phyloP scores from a whole-genome alignment of 1,140 invertebrate species.

The Trinorchestia longiramus region DNA sequence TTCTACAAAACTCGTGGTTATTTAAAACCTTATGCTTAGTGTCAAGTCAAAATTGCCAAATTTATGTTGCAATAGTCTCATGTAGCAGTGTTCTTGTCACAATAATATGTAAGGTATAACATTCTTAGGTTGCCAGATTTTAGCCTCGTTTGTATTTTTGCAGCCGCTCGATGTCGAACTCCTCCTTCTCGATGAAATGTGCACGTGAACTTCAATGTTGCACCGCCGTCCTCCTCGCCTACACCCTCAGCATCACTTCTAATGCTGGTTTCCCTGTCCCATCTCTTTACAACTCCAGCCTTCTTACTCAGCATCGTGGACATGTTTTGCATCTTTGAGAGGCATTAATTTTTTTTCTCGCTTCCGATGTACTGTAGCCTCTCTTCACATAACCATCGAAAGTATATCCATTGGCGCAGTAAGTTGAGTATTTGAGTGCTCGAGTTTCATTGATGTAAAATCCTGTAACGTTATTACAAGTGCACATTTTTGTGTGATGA shows the following conservation, averaged over 20 bases:
- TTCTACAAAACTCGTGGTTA: too few relatives aligned
- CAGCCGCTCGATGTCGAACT: background rate
- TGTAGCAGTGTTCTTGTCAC: background rate
- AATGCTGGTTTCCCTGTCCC: background rate
- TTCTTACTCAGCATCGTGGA: background rate
- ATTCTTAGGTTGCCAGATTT: background rate
- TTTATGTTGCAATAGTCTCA: background rate
- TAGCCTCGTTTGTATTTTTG: background rate
- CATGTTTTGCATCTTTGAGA: background rate
- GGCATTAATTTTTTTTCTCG: background rate
- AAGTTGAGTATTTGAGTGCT: background rate
- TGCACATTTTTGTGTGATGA: background rate
- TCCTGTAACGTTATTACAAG: background rate
- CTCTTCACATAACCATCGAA: background rate
- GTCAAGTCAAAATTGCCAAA: background rate
- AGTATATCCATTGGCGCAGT: background rate
- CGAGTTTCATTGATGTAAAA: background rate
- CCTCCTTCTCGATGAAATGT: background rate
- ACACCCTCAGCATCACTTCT: background rate
- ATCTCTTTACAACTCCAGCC: background rate
- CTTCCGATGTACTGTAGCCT: background rate
- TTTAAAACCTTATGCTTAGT: too few relatives aligned
- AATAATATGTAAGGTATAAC: background rate
- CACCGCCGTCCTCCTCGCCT: background rate
- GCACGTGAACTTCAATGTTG: background rate